Base-by-base conservation (phyloP, 2,113 vertebrate species). In the Trichechus manatus region DNA sequence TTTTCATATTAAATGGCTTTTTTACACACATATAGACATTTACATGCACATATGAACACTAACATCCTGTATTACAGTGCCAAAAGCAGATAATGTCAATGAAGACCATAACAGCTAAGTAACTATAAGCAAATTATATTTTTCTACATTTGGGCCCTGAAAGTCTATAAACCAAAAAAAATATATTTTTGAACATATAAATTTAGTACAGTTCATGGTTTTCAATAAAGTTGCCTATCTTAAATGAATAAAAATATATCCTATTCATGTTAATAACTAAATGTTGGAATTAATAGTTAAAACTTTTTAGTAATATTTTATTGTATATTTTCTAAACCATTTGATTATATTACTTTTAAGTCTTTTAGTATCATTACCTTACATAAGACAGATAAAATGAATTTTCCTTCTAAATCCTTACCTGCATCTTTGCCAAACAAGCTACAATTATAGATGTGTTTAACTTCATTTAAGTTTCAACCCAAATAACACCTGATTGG, bases 231-330 rank as follows among this genome's bases (percentile, higher is more conserved):
- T 70, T 79, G n/a, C 63, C 59, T 64, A 56, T 66, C 0, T 47
- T 77, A 83, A 89, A 44, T 61, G 19, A 68, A 2, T 56, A 75
- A 83, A 86, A 83, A 88, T 53, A 81, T 53, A 8, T 5, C 22
- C 0, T 80, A 44, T 81, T 97, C 4, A 95, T 23, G 31, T 89
- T 74, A 91, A 84, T n/a, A 93, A 85, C 70, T 91, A 88, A 61
- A 70, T 53, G 23, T 66, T 94, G 13, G 6, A 53, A 83, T 50
- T 72, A 10, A 44, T 23, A 89, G 2, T 77, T 91, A 20, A 53
- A 29, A 4, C 29, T 50, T 68, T 87, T 79, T 19, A 79, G 22
- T 59, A 85, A 3, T n/a, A 50, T 0, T 66, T 74, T 75, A 31
- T 11, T 79, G 20, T 87, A 6, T 25, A 61, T 83, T 82, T 94